Percentiles rank a stretch among this genome's conserved stretches.
Evolutionary conservation across 2,888 invertebrate species (phyloP).

Genomic region (Teleiodes luculella): DNA sequence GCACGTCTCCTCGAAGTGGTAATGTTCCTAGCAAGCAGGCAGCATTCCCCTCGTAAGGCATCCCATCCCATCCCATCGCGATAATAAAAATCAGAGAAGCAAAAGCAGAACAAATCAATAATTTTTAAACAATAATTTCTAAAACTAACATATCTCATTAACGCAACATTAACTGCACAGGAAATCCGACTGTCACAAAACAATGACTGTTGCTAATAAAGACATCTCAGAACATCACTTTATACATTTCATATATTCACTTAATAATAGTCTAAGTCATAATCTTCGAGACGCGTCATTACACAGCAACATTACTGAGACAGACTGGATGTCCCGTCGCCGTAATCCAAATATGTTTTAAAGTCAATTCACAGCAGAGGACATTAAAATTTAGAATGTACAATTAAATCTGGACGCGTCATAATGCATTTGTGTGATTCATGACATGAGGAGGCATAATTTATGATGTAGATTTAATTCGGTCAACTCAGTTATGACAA

Average conservation of each 20-base stretch:
- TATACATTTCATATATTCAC: conserved; percentile 1
- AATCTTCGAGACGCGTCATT: conserved; percentile 62
- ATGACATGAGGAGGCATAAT: conserved; percentile 3
- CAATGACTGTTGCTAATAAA: background rate
- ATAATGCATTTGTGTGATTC: conserved; percentile 15
- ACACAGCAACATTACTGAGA: conserved; percentile 65
- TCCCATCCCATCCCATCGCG: too few species aligned
- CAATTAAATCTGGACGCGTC: conserved; percentile 38
- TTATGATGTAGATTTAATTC: conserved; percentile 8
- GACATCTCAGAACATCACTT: conserved; percentile 3
- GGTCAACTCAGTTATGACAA: conserved; percentile 4
- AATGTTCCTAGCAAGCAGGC: too few species aligned
- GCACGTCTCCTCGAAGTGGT: too few species aligned
- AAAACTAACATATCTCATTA: background rate
- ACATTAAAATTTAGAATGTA: conserved; percentile 47
- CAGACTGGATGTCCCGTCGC: conserved; percentile 58
- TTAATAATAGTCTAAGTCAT: conserved; percentile 37
- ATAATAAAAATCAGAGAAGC: too few species aligned
- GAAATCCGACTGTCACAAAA: conserved; percentile 3
- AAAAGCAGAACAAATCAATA: background rate
- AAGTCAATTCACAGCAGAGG: conserved; percentile 44
- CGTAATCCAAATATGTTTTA: conserved; percentile 67
- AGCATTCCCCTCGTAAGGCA: too few species aligned
- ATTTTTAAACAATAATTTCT: background rate
- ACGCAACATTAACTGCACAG: background rate